A percentile compares a stretch with the other conserved stretches of the same genome.
Conservation (phyloP, 2,797 vertebrate genomes). For the Acrossocheilus fasciatus region DNA sequence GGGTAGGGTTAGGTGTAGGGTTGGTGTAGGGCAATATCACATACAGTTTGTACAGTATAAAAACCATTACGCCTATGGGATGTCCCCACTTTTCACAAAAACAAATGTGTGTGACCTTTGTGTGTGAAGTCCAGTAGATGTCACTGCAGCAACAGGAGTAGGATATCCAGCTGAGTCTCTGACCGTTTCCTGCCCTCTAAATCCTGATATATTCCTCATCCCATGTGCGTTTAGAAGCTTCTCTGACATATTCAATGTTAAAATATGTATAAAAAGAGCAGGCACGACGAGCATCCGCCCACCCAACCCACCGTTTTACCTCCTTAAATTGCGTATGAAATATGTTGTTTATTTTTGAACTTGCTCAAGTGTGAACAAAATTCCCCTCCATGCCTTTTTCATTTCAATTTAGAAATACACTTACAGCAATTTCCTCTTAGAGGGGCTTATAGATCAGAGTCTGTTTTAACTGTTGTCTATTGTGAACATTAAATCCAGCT, state of each 20-base stretch:
- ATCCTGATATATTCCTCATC: background rate
- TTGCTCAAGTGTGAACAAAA: conserved; percentile 35
- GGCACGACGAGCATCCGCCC: background rate
- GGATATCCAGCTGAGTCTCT: conserved; percentile 68
- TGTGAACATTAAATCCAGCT: background rate
- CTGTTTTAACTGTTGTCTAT: background rate
- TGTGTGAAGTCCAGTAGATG: conserved; percentile 79
- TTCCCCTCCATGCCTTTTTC: conserved; percentile 31
- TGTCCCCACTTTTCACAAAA: too few relatives aligned
- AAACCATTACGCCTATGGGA: too few relatives aligned
- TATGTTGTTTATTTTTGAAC: conserved; percentile 30
- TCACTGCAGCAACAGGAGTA: conserved; percentile 76
- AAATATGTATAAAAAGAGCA: conserved; percentile 11
- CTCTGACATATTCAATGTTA: background rate
- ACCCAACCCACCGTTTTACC: conserved; percentile 4
- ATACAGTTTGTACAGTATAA: too few relatives aligned
- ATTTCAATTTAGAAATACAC: conserved; percentile 32
- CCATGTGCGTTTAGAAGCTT: background rate
- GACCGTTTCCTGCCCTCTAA: conserved; percentile 56
- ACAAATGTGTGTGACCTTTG: background rate
- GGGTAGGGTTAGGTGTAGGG: too few relatives aligned
- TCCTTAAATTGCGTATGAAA: conserved; percentile 15
- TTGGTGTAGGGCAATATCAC: too few relatives aligned
- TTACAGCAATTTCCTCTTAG: conserved; percentile 33
- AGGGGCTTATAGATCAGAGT: conserved; percentile 21